These are phyloP conservation scores for Sylvietta virens DNA, from an alignment of 2,113 vertebrate species.

Conservation along the genomic window DNA sequence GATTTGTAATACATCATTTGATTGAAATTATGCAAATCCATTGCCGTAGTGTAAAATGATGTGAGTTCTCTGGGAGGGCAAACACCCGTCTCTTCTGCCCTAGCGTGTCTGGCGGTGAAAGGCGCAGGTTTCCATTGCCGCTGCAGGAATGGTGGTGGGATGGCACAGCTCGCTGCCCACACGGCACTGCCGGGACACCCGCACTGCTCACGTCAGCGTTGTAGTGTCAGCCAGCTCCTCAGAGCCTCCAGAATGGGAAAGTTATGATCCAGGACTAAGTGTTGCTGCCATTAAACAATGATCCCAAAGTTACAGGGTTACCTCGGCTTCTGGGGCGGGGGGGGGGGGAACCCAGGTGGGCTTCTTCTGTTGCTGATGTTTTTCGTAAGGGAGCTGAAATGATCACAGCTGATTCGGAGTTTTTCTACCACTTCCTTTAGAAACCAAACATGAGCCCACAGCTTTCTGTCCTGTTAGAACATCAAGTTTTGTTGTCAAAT, in stretches of 20 bases:
- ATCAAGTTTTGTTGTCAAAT: not conserved
- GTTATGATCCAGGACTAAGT: not conserved
- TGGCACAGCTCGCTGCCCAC: not conserved
- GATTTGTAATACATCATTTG: not conserved
- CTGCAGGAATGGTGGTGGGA: rapidly evolving
- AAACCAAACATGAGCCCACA: not conserved
- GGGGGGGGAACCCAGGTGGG: not conserved
- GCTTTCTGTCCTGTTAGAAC: not conserved
- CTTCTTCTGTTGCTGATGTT: not conserved
- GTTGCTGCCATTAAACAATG: not conserved
- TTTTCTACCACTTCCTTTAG: not conserved
- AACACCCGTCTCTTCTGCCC: not conserved
- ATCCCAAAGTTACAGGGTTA: not conserved
- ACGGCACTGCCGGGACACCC: rapidly evolving
- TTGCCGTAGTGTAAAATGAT: not conserved
- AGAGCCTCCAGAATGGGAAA: not conserved
- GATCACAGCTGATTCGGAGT: not conserved
- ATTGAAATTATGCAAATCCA: not conserved
- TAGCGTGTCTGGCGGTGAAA: rapidly evolving
- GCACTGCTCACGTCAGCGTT: rapidly evolving
- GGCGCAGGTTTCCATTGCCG: rapidly evolving
- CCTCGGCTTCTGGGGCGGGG: rapidly evolving
- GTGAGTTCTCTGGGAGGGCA: not conserved
- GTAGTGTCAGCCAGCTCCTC: not conserved
- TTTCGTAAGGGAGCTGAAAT: not conserved